These are phyloP conservation scores for Thelaira solivaga DNA, from an alignment of 2,888 invertebrate genomes.

Conservation along the genomic window DNA sequence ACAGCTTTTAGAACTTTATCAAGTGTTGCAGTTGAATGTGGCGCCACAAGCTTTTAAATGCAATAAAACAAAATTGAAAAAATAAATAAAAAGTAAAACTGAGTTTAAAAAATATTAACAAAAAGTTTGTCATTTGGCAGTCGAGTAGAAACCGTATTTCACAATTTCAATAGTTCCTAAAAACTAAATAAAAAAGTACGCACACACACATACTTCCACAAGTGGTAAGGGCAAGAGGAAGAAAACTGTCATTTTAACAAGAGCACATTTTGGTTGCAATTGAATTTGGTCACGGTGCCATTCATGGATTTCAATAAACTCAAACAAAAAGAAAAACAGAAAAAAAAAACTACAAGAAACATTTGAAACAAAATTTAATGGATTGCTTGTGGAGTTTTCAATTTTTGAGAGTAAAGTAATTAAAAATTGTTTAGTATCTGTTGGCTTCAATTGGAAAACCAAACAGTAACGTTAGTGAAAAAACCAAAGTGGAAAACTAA, in stretches of 20 bases:
- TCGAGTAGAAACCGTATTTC: neutral
- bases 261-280: neutral
- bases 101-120: constrained; percentile 25
- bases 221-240: neutral
- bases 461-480: neutral
- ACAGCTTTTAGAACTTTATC: constrained; percentile 2
- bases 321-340: neutral
- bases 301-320: constrained; percentile 19
- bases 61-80: constrained; percentile 23
- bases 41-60: constrained; percentile 50
- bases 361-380: no score
- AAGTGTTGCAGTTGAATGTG: constrained; percentile 36
- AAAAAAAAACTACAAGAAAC: no score
- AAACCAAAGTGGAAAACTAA: constrained; percentile 24
- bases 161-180: constrained; percentile 7
- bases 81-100: constrained; percentile 1
- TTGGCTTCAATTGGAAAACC: neutral
- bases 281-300: constrained; percentile 21
- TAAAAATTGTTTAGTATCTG: constrained; percentile 46
- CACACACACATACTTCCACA: neutral
- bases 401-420: constrained; percentile 55
- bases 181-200: neutral
- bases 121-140: constrained; percentile 41
- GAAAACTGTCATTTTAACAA: no score
- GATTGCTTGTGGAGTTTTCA: constrained; percentile 50